Evolutionary conservation across 2,888 invertebrate genomes (phyloP).

Genomic region (Prenolepis imparis): DNA sequence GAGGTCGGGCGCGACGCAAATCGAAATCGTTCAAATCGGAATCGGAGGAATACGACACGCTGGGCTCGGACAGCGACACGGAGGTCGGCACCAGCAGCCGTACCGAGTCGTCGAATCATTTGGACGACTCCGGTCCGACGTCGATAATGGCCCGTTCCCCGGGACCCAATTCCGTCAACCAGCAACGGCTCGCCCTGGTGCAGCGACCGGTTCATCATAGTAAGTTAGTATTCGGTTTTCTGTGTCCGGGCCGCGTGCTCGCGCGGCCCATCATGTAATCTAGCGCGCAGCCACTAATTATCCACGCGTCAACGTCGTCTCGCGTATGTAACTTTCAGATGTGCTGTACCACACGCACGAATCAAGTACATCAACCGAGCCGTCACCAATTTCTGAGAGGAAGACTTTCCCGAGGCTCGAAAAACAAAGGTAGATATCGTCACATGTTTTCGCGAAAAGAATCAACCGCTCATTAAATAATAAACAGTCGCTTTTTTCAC

Average conservation of each 20-base stretch:
- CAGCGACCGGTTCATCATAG: constrained; percentile 88
- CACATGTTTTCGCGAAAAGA: neutral
- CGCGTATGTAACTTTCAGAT: constrained; percentile 80
- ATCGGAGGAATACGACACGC: constrained; percentile 88
- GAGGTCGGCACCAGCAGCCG: constrained; percentile 87
- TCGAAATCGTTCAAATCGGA: constrained; percentile 88
- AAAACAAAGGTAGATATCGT: constrained; percentile 80
- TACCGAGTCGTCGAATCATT: constrained; percentile 86
- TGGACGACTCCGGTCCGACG: constrained; percentile 86
- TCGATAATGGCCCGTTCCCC: constrained; percentile 83
- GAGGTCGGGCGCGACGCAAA: constrained; percentile 86
- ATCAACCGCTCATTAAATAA: too few species aligned
- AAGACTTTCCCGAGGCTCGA: constrained; percentile 85
- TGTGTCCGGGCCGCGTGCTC: constrained; percentile 77
- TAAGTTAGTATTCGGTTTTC: constrained; percentile 88
- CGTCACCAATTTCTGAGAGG: constrained; percentile 87
- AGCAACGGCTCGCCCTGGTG: constrained; percentile 87
- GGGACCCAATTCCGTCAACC: constrained; percentile 85
- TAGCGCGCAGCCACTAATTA: constrained; percentile 70
- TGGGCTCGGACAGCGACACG: constrained; percentile 88
- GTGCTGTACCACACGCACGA: constrained; percentile 86
- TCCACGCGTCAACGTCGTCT: constrained; percentile 70
- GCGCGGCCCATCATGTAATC: constrained; percentile 67
- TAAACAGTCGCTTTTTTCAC: too few species aligned
- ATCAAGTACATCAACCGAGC: constrained; percentile 87